A percentile compares a stretch with the other conserved stretches of the same genome.
phyloP scores from a whole-genome alignment of 2,113 vertebrate species.

The Onychostruthus taczanowskii region DNA sequence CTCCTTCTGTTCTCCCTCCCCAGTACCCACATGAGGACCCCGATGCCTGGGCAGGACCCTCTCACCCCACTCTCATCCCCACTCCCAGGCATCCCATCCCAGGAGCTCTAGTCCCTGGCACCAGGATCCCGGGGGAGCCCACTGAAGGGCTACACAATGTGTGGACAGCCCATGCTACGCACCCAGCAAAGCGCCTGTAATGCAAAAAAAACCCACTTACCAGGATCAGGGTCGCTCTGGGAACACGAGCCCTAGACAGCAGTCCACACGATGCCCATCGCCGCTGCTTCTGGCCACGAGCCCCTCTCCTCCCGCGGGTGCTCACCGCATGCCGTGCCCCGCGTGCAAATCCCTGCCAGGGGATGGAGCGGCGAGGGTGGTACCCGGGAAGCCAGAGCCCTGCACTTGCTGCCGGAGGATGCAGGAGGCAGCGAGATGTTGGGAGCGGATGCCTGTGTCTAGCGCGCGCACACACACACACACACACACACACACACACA shows the following conservation, averaged over 20 bases:
- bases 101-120: not conserved
- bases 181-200: not conserved
- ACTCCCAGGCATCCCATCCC: not conserved
- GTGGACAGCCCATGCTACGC: not conserved
- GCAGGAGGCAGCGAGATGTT: constrained; percentile 21
- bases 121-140: not conserved
- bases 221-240: not conserved
- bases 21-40: not conserved
- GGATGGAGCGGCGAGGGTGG: not conserved
- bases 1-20: not conserved
- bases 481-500: not conserved
- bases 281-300: not conserved
- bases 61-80: not conserved
- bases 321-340: not conserved
- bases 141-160: not conserved
- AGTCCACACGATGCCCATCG: not conserved
- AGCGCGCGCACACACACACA: not conserved
- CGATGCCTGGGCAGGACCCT: not conserved
- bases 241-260: not conserved
- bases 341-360: not conserved
- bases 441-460: constrained; percentile 38
- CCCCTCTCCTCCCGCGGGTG: not conserved
- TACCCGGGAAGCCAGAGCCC: not conserved
- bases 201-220: not conserved
- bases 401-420: constrained; percentile 30